Evolutionary conservation across 2,797 vertebrate species (phyloP), one percentile per base, ranked within the genome.

Genomic region (Hipposideros larvatus): DNA sequence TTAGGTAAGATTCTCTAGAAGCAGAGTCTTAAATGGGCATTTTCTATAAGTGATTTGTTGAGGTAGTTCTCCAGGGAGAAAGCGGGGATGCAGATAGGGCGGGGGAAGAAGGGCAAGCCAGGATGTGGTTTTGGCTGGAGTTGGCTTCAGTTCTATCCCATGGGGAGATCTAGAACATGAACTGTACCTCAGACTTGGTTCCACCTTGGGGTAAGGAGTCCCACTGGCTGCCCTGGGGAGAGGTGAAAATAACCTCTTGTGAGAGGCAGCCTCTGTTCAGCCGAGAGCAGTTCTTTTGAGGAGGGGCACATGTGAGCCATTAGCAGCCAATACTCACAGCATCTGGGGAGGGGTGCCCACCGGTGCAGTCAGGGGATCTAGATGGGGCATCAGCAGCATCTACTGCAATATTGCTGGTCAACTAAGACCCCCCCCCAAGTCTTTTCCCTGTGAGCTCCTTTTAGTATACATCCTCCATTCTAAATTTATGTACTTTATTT

Each of bases 1-100:
- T 51, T 46, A 71, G 43, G 24, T 75, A 22, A 85, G 66, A 70
- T 71, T 84, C 37, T 92, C 16, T 63, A 24, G 82, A 90, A 90
- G 73, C 48, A 84, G 70, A 95, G 57, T 15, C 84, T 63, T 41
- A 78, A 28, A 18, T 55, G 66, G 34, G 41, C 73, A 59, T 70
- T 80, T 87, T 90, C 65, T 53, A 0, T 34, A 24, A 68, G 43
- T 31, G 66, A n/a, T 31, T 37, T 73, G 24, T 46, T 80, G 92
- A 87, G 61, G 57, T 19, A 28, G 31, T 90, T n/a, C 51, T 80
- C 18, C 46, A 51, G 55, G 51, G 57, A 85, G n/a, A 73, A 53
- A 63, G 55, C 24, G 37, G 2, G 46, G 77, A 14, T 55, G 31
- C 70, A 18, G 63, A 26, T 6, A 34, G 71, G 53, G 37, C 22